A percentile compares a stretch with the other conserved stretches of the same genome.
phyloP scores from a whole-genome alignment of 2,113 vertebrate genomes.

The Pituophis catenifer region DNA sequence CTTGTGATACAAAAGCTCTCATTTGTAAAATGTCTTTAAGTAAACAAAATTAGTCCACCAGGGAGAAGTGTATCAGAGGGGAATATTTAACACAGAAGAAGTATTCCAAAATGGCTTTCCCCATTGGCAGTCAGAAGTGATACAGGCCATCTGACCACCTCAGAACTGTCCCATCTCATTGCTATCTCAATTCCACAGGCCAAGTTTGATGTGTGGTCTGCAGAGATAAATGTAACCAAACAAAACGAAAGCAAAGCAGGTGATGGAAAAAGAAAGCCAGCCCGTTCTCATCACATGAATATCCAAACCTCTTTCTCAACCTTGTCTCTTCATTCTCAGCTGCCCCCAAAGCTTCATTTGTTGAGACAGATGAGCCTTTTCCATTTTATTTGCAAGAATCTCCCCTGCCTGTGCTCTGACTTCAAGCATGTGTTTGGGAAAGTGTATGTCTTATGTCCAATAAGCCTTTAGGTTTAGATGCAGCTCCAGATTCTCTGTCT shows the following conservation, averaged over 20 bases:
- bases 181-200: not conserved
- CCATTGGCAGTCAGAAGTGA: not conserved
- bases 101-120: not conserved
- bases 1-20: not conserved
- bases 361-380: not conserved
- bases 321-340: constrained; percentile 7
- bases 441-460: not conserved
- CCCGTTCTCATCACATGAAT: accelerated
- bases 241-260: not conserved
- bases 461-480: constrained; percentile 3
- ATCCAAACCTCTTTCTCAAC: not conserved
- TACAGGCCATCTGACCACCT: not conserved
- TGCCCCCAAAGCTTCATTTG: constrained; percentile 20
- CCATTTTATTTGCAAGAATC: not conserved
- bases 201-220: not conserved
- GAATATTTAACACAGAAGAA: not conserved
- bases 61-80: not conserved
- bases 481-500: not conserved
- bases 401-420: not conserved
- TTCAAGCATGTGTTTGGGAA: not conserved
- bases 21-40: not conserved
- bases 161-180: not conserved
- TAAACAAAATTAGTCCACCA: not conserved
- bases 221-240: not conserved
- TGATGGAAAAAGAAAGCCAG: not conserved